phyloP scores from a whole-genome alignment of 2,888 invertebrate species.

The Drosophila bunnanda region DNA sequence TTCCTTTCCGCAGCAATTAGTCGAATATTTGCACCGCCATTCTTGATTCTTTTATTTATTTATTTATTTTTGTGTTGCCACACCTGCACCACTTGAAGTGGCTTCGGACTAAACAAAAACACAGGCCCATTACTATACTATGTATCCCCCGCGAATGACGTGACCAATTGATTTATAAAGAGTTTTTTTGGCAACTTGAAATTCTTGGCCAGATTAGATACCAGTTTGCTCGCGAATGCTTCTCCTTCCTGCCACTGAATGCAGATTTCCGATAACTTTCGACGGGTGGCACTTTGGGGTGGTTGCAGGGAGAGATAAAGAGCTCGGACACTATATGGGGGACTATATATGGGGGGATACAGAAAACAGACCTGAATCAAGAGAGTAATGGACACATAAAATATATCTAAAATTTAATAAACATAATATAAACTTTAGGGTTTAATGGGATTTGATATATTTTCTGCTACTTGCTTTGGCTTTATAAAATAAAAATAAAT shows the following conservation, averaged over 20 bases:
- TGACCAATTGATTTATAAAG: conserved; percentile 38
- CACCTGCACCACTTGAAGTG: conserved; percentile 33
- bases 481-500: neutral
- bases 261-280: conserved; percentile 25
- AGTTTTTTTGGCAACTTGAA: conserved; percentile 32
- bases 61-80: neutral
- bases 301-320: neutral
- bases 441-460: too few relatives aligned
- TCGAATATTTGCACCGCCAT: conserved; percentile 34
- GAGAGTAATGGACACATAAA: neutral
- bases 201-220: conserved; percentile 31
- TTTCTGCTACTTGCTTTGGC: too few relatives aligned
- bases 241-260: conserved; percentile 13
- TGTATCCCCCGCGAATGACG: conserved; percentile 10
- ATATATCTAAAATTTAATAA: too few relatives aligned
- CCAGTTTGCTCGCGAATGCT: neutral
- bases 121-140: conserved; percentile 6
- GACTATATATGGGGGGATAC: too few relatives aligned
- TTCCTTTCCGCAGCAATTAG: conserved; percentile 25
- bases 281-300: neutral
- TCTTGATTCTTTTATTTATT: neutral
- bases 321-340: neutral
- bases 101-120: conserved; percentile 3
- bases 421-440: too few relatives aligned
- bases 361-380: neutral